Conservation (phyloP, 92 coral and sea anemone species). For the Muricea muricata region DNA sequence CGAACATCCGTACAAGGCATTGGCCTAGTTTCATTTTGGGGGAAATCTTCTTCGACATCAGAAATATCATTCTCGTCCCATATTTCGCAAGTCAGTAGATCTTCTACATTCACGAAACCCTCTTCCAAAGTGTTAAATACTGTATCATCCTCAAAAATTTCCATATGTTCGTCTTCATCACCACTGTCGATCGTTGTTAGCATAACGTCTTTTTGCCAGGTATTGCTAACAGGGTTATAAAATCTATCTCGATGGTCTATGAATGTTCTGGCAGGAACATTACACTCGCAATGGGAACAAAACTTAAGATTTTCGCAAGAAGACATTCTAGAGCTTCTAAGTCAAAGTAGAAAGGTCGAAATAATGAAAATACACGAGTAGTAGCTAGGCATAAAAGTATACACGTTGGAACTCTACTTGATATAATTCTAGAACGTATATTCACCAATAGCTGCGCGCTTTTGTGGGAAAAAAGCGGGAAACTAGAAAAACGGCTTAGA, state of each 20-base stretch:
- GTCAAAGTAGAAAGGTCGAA: background rate
- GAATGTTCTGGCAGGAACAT: background rate
- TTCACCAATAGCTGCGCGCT: no score
- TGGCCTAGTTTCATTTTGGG: background rate
- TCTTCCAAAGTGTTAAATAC: background rate
- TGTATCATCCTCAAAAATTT: background rate
- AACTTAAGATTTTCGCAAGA: background rate
- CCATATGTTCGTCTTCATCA: background rate
- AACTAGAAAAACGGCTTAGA: no score
- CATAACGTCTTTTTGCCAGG: no score
- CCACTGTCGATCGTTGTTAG: background rate
- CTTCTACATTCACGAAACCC: background rate
- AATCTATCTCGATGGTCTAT: background rate
- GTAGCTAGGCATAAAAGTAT: no score
- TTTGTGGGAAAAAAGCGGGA: no score
- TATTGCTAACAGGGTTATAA: no score
- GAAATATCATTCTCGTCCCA: background rate
- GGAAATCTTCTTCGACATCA: background rate
- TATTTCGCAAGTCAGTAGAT: background rate
- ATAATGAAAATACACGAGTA: no score
- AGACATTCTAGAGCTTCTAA: background rate
- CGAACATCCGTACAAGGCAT: background rate
- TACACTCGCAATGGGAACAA: background rate
- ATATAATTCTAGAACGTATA: no score
- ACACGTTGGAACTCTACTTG: no score